A percentile compares a stretch with the other conserved stretches of the same genome.
phyloP scores from a whole-genome alignment of 2,888 invertebrate species.

The Brachyopa scutellaris region DNA sequence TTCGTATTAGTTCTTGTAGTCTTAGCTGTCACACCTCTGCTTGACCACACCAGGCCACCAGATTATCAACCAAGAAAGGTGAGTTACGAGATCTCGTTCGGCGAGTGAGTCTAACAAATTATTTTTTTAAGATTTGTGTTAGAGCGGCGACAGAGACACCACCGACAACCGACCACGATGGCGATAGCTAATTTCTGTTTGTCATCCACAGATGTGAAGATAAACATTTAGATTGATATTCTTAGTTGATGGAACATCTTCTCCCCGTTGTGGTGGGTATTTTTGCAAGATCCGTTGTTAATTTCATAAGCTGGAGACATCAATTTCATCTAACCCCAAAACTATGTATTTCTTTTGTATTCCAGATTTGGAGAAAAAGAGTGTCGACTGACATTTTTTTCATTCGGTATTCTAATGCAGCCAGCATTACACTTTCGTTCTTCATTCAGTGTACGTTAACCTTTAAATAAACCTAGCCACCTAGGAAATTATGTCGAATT shows the following conservation, averaged over 20 bases:
- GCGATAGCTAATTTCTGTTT: slow-evolving; percentile 63
- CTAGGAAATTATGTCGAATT: too few relatives aligned
- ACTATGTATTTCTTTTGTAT: too few relatives aligned
- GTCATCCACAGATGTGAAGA: slow-evolving; percentile 56
- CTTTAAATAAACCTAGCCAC: too few relatives aligned
- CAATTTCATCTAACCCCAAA: too few relatives aligned
- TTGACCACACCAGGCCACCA: slow-evolving; percentile 20
- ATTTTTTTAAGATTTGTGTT: slow-evolving; percentile 54
- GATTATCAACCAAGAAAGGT: slow-evolving; percentile 33
- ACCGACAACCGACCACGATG: slow-evolving; percentile 26
- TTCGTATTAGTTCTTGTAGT: slow-evolving; percentile 39
- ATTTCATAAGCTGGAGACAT: too few relatives aligned
- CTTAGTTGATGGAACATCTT: slow-evolving; percentile 20
- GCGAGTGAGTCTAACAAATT: slow-evolving; percentile 64
- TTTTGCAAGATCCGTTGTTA: neutral
- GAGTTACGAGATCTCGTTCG: slow-evolving; percentile 66
- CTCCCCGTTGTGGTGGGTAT: slow-evolving; percentile 2
- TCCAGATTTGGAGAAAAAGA: too few relatives aligned
- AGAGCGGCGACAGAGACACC: slow-evolving; percentile 36
- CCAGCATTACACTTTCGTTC: too few relatives aligned
- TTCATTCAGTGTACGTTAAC: too few relatives aligned
- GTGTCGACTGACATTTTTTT: too few relatives aligned
- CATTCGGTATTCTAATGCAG: too few relatives aligned
- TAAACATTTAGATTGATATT: slow-evolving; percentile 53
- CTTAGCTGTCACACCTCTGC: slow-evolving; percentile 63